A percentile compares a stretch with the other conserved stretches of the same genome.
phyloP scores from a whole-genome alignment of 2,113 vertebrate species.

The Ptyas mucosa region DNA sequence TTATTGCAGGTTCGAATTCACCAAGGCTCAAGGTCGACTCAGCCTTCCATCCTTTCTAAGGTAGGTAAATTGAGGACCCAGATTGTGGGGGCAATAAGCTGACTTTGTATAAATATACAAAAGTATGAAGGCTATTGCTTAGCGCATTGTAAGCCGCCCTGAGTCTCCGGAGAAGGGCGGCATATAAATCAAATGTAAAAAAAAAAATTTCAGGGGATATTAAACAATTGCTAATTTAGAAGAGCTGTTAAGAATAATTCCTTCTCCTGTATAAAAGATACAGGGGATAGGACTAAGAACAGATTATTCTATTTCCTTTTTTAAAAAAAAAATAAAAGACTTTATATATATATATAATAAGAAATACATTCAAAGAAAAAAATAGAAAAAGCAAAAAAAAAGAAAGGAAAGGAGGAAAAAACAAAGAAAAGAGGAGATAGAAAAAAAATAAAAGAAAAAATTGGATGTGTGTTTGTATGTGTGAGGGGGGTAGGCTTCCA shows the following conservation, averaged over 20 bases:
- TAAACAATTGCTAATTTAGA: not conserved
- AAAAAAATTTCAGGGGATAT: no score
- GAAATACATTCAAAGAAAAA: not conserved
- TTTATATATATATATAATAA: not conserved
- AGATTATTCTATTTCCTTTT: not conserved
- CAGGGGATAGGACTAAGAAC: not conserved
- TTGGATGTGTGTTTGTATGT: not conserved
- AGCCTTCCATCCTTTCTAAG: no score
- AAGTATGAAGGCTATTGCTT: no score
- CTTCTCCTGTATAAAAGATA: not conserved
- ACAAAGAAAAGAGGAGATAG: not conserved
- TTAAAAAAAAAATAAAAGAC: no score
- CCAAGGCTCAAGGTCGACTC: no score
- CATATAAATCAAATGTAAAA: no score
- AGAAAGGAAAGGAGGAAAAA: not conserved
- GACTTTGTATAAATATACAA: no score
- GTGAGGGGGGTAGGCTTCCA: not conserved
- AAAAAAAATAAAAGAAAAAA: not conserved
- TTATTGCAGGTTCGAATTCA: no score
- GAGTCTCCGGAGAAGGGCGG: no score
- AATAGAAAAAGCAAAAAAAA: not conserved
- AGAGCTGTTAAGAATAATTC: not conserved
- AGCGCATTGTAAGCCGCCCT: no score
- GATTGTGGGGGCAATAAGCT: no score
- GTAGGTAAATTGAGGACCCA: no score